Conservation (phyloP, 2,113 vertebrate species). For the Hypomesus transpacificus region DNA sequence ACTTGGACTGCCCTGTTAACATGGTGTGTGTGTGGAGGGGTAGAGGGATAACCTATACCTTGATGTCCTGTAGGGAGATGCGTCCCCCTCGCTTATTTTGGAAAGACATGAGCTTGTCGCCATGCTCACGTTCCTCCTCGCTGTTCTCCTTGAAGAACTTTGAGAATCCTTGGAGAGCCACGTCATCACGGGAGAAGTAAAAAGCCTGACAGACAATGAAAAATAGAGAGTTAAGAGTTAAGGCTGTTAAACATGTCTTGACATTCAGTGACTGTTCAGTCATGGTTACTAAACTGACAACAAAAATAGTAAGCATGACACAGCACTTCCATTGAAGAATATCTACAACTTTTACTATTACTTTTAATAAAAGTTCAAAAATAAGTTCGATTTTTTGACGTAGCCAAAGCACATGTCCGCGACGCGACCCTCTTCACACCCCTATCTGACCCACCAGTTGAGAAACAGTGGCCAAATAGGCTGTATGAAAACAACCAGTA, state of each 20-base stretch:
- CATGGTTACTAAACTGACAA: no score
- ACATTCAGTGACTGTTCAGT: no score
- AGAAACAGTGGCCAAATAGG: neutral
- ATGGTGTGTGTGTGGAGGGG: no score
- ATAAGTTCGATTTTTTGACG: no score
- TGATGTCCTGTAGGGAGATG: slow-evolving; percentile 79
- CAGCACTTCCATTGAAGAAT: no score
- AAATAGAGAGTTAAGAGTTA: neutral
- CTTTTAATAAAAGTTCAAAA: no score
- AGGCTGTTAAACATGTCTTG: neutral
- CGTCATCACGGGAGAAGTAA: slow-evolving; percentile 82
- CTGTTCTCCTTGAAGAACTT: slow-evolving; percentile 82
- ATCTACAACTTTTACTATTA: no score
- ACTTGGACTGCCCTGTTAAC: no score
- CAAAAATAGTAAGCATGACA: no score
- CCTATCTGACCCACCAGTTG: neutral
- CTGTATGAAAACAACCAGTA: no score
- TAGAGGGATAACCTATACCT: slow-evolving; percentile 53
- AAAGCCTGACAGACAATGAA: slow-evolving; percentile 61
- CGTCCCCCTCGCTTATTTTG: slow-evolving; percentile 83
- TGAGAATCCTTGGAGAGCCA: slow-evolving; percentile 77
- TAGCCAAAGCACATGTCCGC: no score
- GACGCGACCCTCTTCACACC: no score
- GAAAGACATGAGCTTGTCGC: slow-evolving; percentile 75
- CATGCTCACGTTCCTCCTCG: slow-evolving; percentile 76